Evolutionary conservation across 2,797 vertebrate species (phyloP).

Genomic region (Loris lydekkerianus): DNA sequence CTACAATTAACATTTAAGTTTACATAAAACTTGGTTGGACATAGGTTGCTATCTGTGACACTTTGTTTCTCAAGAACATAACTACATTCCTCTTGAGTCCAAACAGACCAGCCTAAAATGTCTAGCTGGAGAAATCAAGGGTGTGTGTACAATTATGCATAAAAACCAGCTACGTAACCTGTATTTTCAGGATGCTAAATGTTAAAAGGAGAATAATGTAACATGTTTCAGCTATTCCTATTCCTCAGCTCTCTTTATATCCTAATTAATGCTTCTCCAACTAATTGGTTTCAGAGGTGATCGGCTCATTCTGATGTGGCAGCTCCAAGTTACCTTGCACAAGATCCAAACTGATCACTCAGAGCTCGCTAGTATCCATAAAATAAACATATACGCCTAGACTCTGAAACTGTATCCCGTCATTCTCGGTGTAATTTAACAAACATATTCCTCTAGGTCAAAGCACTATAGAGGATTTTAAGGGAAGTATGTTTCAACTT

Average conservation of each 20-base stretch:
- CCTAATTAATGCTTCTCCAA: not conserved
- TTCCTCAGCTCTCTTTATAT: not conserved
- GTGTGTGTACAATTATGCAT: not conserved
- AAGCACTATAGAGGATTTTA: not conserved
- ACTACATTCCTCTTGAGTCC: not conserved
- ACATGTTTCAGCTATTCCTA: not conserved
- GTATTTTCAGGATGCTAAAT: not conserved
- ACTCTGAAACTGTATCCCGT: not conserved
- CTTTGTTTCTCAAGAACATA: not conserved
- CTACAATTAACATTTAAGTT: conserved; percentile 71
- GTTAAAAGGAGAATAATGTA: not conserved
- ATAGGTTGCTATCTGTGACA: not conserved
- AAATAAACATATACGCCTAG: not conserved
- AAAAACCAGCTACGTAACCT: not conserved
- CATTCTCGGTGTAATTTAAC: not conserved
- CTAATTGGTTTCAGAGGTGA: not conserved
- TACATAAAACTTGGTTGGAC: conserved; percentile 68
- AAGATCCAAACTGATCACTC: not conserved
- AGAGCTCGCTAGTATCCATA: not conserved
- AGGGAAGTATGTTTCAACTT: not conserved
- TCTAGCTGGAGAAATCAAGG: conserved; percentile 20
- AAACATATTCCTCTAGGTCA: not conserved
- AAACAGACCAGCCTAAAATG: not conserved
- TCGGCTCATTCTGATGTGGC: not conserved
- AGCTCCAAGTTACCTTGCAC: not conserved